Percentiles rank a stretch among this genome's conserved stretches.
phyloP scores from a whole-genome alignment of 2,888 invertebrate genomes.

The Disparrhopalites patrizii region DNA sequence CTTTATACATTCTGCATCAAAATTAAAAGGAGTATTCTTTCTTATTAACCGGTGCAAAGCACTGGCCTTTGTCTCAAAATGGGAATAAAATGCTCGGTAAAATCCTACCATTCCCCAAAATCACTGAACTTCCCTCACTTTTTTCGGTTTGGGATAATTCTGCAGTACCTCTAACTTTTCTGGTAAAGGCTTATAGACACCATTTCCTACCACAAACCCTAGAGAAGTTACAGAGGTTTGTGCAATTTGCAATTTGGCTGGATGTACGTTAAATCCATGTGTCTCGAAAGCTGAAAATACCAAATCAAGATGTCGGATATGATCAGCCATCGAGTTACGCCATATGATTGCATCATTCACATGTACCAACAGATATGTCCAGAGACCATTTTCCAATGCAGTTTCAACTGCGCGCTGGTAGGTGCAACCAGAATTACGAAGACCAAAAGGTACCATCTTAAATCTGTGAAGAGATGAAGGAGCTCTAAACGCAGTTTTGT shows the following conservation, averaged over 20 bases:
- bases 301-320: slow-evolving; percentile 28
- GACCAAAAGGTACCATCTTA: slow-evolving; percentile 49
- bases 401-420: slow-evolving; percentile 50
- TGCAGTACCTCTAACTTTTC: slow-evolving; percentile 45
- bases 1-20: too few relatives aligned
- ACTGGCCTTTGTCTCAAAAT: slow-evolving; percentile 22
- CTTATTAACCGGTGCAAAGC: slow-evolving; percentile 31
- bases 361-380: slow-evolving; percentile 47
- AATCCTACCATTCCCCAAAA: slow-evolving; percentile 34
- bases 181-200: slow-evolving; percentile 50
- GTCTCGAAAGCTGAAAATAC: slow-evolving; percentile 15
- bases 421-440: slow-evolving; percentile 49
- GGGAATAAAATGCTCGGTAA: slow-evolving; percentile 31
- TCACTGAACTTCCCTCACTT: slow-evolving; percentile 27
- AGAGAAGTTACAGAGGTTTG: slow-evolving; percentile 49
- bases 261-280: slow-evolving; percentile 45
- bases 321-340: slow-evolving; percentile 19
- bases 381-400: slow-evolving; percentile 47
- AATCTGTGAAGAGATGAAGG: slow-evolving; percentile 49
- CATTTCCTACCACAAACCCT: slow-evolving; percentile 50
- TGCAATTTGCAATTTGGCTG: slow-evolving; percentile 42
- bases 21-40: too few relatives aligned
- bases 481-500: slow-evolving; percentile 49
- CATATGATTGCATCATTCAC: slow-evolving; percentile 49
- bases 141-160: slow-evolving; percentile 30